Percentiles rank a stretch among this genome's conserved stretches.
Conservation (phyloP, 1,140 invertebrate genomes). For the Palaemon carinicauda region DNA sequence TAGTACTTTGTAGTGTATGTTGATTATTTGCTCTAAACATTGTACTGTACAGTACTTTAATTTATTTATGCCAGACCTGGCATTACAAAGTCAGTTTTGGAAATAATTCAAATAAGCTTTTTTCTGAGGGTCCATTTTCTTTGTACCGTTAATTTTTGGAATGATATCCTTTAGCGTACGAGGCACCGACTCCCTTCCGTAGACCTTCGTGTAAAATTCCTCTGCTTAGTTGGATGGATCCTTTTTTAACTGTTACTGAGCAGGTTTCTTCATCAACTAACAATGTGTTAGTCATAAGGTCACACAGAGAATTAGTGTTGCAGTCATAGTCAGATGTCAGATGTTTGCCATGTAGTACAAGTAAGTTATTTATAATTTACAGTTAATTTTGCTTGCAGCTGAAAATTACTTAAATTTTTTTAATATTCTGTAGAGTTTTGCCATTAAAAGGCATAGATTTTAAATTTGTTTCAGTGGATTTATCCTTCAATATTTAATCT, state of each 20-base stretch:
- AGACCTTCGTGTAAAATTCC: background rate
- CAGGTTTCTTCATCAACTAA: background rate
- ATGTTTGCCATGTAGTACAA: conserved; percentile 52
- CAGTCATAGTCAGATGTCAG: conserved; percentile 12
- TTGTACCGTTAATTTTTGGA: too few relatives aligned
- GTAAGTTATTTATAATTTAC: conserved; percentile 36
- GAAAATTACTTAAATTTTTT: conserved; percentile 42
- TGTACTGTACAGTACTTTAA: too few relatives aligned
- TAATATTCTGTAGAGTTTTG: conserved; percentile 50
- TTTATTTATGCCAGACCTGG: too few relatives aligned
- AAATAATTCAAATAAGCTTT: too few relatives aligned
- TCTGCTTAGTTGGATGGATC: too few relatives aligned
- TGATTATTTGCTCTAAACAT: too few relatives aligned
- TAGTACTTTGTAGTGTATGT: too few relatives aligned
- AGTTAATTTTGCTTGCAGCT: conserved; percentile 40
- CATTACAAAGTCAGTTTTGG: too few relatives aligned
- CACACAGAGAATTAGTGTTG: background rate
- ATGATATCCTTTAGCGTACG: too few relatives aligned
- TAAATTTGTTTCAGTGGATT: background rate
- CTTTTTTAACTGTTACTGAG: background rate
- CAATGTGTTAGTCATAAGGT: background rate
- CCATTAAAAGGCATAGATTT: conserved; percentile 47
- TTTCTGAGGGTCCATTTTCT: too few relatives aligned
- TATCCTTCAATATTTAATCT: too few relatives aligned
- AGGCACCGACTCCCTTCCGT: background rate